Evolutionary conservation across 1,140 invertebrate species (phyloP), one percentile per base, ranked within the genome.

Genomic region (Elymnias hypermnestra): DNA sequence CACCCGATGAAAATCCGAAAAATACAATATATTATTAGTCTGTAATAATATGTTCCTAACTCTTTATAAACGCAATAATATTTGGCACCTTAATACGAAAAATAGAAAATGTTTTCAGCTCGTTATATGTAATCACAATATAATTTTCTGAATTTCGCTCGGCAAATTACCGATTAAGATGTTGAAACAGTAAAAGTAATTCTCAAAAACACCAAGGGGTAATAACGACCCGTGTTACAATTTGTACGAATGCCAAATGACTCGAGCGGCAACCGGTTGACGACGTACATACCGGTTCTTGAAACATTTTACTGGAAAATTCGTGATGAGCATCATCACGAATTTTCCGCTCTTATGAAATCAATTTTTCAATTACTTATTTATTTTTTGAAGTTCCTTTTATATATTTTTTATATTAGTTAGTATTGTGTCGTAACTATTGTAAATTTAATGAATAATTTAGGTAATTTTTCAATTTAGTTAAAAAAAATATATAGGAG

Each of bases 221-320:
- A 17, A 33, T 33, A 33, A 33, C 13, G 29, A 43, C 28, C 40
- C 17, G 1, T 43, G 40, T 43, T 14, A 33, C 28, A 22, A 31
- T 43, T 42, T 43, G 40, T 22, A 31, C 28, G 17, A 22, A 7
- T 21, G 40, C 40, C 40, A 43, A 43, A 43, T 43, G 29, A 43
- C 40, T 18, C 5, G 2, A 7, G 10, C 40, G 40, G 15, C 31
- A 29, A 18, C 13, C 25, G 39, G 39, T 41, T 29, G 26, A 40
- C 38, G 38, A 28, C 25, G 25, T 23, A 40, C 23, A 17, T 13
- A 13, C 12, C 7, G 7, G 35, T 21, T 21, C 6, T 6, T 21
- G 19, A 21, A 6, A 15, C 15, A 8, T 10, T 15, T 33, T 1
- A 14, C 7, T 33, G 29, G 26, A 29, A 29, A 13, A 5, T 33